Conservation (phyloP, 2,113 vertebrate genomes). For the Atlantisia rogersi region DNA sequence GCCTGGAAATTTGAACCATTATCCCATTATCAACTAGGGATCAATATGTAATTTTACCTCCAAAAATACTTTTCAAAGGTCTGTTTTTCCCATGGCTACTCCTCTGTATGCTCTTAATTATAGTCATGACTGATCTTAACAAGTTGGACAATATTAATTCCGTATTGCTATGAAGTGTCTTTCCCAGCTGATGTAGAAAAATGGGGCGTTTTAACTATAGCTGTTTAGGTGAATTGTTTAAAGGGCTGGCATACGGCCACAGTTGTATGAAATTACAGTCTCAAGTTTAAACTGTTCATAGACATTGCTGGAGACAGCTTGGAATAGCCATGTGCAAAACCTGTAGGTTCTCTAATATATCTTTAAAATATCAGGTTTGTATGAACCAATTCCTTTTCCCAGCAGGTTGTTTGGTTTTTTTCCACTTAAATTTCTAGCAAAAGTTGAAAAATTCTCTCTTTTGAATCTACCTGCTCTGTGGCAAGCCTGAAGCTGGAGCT, state of each 20-base stretch:
- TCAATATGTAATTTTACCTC: slow-evolving; percentile 53
- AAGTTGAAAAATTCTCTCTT: not conserved
- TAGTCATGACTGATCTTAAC: slow-evolving; percentile 32
- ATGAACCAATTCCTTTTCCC: not conserved
- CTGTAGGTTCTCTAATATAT: not conserved
- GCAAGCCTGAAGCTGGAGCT: not conserved
- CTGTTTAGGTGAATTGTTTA: not conserved
- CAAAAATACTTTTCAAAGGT: slow-evolving; percentile 15
- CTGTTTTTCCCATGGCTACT: slow-evolving; percentile 24
- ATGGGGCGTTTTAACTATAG: not conserved
- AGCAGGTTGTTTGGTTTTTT: not conserved
- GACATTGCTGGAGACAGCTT: not conserved
- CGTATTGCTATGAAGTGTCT: not conserved
- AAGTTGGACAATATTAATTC: slow-evolving; percentile 28
- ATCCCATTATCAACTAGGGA: slow-evolving; percentile 39
- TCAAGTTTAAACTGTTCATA: not conserved
- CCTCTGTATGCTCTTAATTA: slow-evolving; percentile 38
- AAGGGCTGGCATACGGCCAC: not conserved
- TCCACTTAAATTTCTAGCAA: not conserved
- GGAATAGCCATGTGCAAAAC: not conserved
- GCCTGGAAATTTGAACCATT: slow-evolving; percentile 33
- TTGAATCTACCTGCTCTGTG: not conserved
- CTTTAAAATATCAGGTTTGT: not conserved
- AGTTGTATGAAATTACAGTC: not conserved
- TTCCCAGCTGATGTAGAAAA: slow-evolving; percentile 16